Conservation (phyloP, 2,888 invertebrate species). For the Endomychus coccineus region DNA sequence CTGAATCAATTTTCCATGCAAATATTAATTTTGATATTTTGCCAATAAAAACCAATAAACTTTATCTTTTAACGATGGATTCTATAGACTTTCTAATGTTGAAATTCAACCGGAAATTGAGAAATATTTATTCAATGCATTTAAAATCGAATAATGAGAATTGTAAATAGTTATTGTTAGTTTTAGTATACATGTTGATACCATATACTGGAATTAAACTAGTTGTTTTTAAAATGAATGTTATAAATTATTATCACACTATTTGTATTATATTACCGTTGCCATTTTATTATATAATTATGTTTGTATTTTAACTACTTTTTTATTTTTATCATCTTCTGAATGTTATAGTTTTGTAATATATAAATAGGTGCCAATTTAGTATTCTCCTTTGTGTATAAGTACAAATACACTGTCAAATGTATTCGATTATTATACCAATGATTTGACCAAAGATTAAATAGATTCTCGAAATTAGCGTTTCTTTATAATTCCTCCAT, state of each 20-base stretch:
- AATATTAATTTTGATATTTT: no score
- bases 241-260: conserved; percentile 26
- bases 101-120: no score
- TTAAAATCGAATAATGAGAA: no score
- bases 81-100: no score
- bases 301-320: conserved; percentile 14
- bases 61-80: no score
- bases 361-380: conserved; percentile 38
- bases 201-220: conserved; percentile 21
- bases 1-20: no score
- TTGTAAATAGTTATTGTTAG: conserved; percentile 24
- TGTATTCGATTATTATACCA: conserved; percentile 45
- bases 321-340: conserved; percentile 10
- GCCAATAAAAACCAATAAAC: no score
- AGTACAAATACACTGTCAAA: conserved; percentile 33
- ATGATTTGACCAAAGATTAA: conserved; percentile 64
- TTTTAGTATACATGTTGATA: no score
- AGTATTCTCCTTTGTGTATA: conserved; percentile 31
- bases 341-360: conserved; percentile 11
- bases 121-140: no score
- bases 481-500: background rate
- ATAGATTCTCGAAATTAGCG: conserved; percentile 27
- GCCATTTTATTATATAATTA: conserved; percentile 29
- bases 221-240: conserved; percentile 34
- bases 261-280: conserved; percentile 28